Evolutionary conservation across 2,888 invertebrate species (phyloP).

Genomic region (Trilocha varians): DNA sequence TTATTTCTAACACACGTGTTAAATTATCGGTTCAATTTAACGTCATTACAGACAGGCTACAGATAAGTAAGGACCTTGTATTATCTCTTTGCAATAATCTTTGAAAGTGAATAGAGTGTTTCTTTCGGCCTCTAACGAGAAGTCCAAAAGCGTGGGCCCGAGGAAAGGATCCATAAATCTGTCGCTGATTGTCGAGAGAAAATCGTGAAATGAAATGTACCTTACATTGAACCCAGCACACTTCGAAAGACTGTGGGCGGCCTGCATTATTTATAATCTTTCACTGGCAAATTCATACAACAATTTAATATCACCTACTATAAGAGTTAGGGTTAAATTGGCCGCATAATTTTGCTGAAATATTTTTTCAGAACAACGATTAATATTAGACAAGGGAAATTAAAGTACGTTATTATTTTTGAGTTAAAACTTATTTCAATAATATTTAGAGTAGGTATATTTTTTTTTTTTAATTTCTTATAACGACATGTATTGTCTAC

Average conservation of each 20-base stretch:
- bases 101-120: constrained; percentile 7
- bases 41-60: background rate
- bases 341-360: background rate
- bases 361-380: too few relatives aligned
- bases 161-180: constrained; percentile 50
- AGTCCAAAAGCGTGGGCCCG: constrained; percentile 40
- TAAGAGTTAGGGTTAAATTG: background rate
- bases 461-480: too few relatives aligned
- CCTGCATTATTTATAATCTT: constrained; percentile 30
- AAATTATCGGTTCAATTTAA: background rate
- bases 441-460: too few relatives aligned
- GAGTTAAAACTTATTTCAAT: too few relatives aligned
- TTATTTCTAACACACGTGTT: background rate
- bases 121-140: constrained; percentile 28
- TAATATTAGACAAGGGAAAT: too few relatives aligned
- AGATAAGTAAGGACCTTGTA: background rate
- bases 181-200: constrained; percentile 46
- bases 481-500: too few relatives aligned
- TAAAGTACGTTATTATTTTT: too few relatives aligned
- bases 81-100: too few relatives aligned
- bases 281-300: constrained; percentile 8
- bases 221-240: constrained; percentile 20
- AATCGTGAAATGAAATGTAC: constrained; percentile 43
- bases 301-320: background rate
- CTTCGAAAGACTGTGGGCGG: constrained; percentile 43